Conservation (phyloP, 1,140 invertebrate genomes). For the Heliconius eleuchia region DNA sequence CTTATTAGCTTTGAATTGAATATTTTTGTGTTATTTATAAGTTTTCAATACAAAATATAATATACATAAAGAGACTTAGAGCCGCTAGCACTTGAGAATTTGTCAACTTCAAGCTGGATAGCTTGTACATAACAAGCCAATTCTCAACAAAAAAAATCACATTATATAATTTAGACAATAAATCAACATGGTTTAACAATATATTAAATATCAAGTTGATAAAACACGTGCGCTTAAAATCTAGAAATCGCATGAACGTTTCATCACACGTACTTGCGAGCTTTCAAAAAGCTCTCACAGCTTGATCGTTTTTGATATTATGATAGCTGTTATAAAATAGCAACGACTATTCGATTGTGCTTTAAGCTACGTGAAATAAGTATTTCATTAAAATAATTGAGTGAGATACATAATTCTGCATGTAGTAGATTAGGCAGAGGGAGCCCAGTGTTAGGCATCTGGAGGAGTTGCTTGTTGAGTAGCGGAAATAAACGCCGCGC, state of each 20-base stretch:
- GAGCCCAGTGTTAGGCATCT: too few species aligned
- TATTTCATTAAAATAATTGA: too few species aligned
- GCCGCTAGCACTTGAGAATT: neutral
- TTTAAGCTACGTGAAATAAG: conserved; percentile 10
- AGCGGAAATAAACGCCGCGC: too few species aligned
- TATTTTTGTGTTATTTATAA: neutral
- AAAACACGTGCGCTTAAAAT: conserved; percentile 32
- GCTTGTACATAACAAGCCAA: too few species aligned
- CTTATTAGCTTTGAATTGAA: conserved; percentile 1
- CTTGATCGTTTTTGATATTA: conserved; percentile 57
- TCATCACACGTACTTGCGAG: conserved; percentile 63
- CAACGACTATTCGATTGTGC: conserved; percentile 6
- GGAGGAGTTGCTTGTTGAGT: too few species aligned
- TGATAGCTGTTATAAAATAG: conserved; percentile 46
- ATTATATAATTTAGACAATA: neutral
- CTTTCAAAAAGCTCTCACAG: conserved; percentile 77
- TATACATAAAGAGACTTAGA: neutral
- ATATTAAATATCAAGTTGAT: neutral
- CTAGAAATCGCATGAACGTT: conserved; percentile 60
- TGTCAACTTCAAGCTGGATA: neutral
- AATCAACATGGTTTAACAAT: neutral
- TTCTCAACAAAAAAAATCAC: too few species aligned
- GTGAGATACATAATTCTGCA: too few species aligned
- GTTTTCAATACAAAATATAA: neutral
- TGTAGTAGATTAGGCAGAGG: too few species aligned